Evolutionary conservation across 2,797 vertebrate genomes (phyloP).

Genomic region (Notolepis coatsorum): DNA sequence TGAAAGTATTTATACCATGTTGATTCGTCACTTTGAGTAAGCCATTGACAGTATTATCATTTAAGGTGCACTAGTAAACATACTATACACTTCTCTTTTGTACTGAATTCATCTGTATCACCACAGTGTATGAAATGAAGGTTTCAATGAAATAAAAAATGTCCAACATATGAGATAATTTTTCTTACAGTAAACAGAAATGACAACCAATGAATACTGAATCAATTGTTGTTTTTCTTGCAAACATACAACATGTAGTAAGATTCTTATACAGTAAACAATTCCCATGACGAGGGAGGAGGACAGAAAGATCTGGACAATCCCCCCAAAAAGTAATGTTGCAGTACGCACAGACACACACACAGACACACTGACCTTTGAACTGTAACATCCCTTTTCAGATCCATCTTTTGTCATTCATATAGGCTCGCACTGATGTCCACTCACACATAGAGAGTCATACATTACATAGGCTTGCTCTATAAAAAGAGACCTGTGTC

Average conservation of each 20-base stretch:
- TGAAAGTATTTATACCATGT: slow-evolving; percentile 42
- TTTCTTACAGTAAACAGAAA: not conserved
- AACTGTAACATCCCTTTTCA: no score
- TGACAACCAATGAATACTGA: not conserved
- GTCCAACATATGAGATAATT: no score
- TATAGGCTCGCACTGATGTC: not conserved
- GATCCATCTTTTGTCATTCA: no score
- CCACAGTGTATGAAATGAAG: slow-evolving; percentile 36
- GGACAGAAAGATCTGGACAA: no score
- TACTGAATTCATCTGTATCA: slow-evolving; percentile 26
- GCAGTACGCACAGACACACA: not conserved
- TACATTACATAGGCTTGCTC: not conserved
- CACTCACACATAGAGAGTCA: not conserved
- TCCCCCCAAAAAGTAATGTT: not conserved
- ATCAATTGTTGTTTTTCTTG: not conserved
- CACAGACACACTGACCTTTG: not conserved
- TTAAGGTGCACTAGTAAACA: slow-evolving; percentile 38
- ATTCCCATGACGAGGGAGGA: no score
- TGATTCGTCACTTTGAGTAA: slow-evolving; percentile 45
- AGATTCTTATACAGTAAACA: no score
- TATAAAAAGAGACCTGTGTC: not conserved
- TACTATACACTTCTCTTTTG: slow-evolving; percentile 39
- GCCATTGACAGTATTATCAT: slow-evolving; percentile 47
- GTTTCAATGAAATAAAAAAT: slow-evolving; percentile 15
- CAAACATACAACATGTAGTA: not conserved